Evolutionary conservation across 64 coral and sea anemone species (phyloP).

Genomic region (Exaiptasia diaphana): DNA sequence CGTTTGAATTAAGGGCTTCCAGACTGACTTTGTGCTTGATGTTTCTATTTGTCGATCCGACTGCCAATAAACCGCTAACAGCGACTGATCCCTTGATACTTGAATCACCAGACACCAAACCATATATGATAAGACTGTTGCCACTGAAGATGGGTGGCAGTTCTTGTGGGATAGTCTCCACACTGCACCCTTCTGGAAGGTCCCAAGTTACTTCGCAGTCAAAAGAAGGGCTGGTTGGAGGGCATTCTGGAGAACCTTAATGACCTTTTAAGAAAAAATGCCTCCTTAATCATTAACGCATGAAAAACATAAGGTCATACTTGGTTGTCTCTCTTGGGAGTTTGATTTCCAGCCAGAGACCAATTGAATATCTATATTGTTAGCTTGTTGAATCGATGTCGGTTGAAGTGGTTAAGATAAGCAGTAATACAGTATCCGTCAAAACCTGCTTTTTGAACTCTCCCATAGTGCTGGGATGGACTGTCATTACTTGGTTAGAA

Average conservation of each 20-base stretch:
- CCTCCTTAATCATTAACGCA: constrained; percentile 49
- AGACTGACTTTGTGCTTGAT: background rate
- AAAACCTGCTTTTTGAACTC: constrained; percentile 19
- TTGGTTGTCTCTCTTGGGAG: too few species aligned
- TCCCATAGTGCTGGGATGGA: too few species aligned
- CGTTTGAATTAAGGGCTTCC: background rate
- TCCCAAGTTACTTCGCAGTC: constrained; percentile 45
- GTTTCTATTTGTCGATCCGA: background rate
- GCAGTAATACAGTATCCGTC: too few species aligned
- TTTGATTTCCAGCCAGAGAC: background rate
- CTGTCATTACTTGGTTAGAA: too few species aligned
- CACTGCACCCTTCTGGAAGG: constrained; percentile 32
- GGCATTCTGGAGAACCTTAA: constrained; percentile 48
- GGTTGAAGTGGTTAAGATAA: too few species aligned
- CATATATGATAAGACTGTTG: constrained; percentile 49
- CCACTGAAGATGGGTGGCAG: constrained; percentile 39
- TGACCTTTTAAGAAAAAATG: constrained; percentile 39
- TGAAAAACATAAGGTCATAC: constrained; percentile 68
- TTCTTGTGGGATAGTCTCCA: constrained; percentile 16
- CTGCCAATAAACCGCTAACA: background rate
- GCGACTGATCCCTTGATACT: background rate
- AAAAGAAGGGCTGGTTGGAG: constrained; percentile 45
- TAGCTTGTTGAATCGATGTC: too few species aligned
- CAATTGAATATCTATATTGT: background rate
- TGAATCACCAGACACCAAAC: background rate